Evolutionary conservation across 2,888 invertebrate genomes (phyloP), one percentile per base, ranked within the genome.

Genomic region (Pristionchus japonicus): DNA sequence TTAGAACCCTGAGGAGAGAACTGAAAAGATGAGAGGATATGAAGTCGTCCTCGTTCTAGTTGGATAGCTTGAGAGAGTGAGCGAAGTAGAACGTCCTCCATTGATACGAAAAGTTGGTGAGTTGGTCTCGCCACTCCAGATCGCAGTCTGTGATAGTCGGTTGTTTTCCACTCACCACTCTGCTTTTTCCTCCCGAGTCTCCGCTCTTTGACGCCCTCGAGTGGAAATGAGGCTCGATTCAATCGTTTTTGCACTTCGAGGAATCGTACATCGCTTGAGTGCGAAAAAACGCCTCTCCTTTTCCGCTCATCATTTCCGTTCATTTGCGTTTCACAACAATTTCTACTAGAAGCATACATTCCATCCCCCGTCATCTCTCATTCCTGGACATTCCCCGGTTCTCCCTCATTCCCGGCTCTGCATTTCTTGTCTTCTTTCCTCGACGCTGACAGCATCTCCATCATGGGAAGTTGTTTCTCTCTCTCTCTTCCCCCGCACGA

Each of bases 381-480:
- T 4, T 77, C 27, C 77, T n/a, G n/a, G n/a, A n/a, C 47, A 47
- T 31, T 47, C 80, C 77, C 77, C 43, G 40, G 37, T 43, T 77
- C 77, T 77, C 20, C 77, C 40, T n/a, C 31, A 64, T 64, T 31
- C 31, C 64, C 64, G 64, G 70, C 34, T 70, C 70, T n/a, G 23
- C 23, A 6, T 57, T 57, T n/a, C 57, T n/a, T n/a, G n/a, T n/a
- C n/a, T n/a, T n/a, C n/a, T n/a, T n/a, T n/a, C 7, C n/a, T 57
- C 57, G 23, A 57, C 57, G 57, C 57, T 70, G 70, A 70, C 70
- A 70, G 70, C 70, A 27, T 64, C n/a, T n/a, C 64, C 27, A 57
- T 57, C 57, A 34, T 23, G 20, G 37, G 23, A 37, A 37, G 20
- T 70, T 70, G 70, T 70, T 37, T 70, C n/a, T n/a, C n/a, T n/a